Evolutionary conservation across 2,113 vertebrate genomes (phyloP), one percentile per base, ranked within the genome.

Genomic region (Salminus brasiliensis): DNA sequence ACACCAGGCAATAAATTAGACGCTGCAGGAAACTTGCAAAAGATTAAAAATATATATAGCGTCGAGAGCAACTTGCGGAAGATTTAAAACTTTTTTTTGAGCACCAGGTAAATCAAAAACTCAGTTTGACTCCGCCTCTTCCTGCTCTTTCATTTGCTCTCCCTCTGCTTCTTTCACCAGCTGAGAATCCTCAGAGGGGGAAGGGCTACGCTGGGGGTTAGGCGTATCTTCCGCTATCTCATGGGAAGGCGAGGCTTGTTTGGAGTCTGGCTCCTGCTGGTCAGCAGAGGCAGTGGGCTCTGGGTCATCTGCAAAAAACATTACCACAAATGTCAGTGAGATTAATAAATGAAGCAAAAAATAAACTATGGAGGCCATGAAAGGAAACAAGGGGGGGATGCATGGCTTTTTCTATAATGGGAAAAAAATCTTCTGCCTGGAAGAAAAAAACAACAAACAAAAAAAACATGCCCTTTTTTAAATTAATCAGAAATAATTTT

Each of bases 291-390:
- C 30, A 6, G 45, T 12, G 0, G 21, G 47, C 23, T 83, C 78
- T 13, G 29, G 21, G 9, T 83, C 81, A 21, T 83, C 84, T 85
- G 66, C 34, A 72, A 79, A 2, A 23, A 68, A 45, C n/a, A n/a
- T n/a, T n/a, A 81, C 74, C 25, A 23, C 0, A 53, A 68, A 52
- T 7, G 11, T 79, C 30, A 39, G 32, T 25, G 12, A 53, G 5
- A 70, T 39, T 4, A 23, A 36, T 2, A 5, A 15, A 25, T 6
- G 10, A 15, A 7, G 43, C 5, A 2, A 47, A 21, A 53, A 55
- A 0, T 4, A 18, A 5, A 49, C 5, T 21, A 5, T 2, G 1
- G 41, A 43, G 12, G 36, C 4, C 36, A 4, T 39, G 9, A 5
- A 7, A 43, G 12, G 5, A 43, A 43, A 12, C 2, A 43, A 43